phyloP scores from a whole-genome alignment of 2,797 vertebrate species.

The Enteromius treurensis region DNA sequence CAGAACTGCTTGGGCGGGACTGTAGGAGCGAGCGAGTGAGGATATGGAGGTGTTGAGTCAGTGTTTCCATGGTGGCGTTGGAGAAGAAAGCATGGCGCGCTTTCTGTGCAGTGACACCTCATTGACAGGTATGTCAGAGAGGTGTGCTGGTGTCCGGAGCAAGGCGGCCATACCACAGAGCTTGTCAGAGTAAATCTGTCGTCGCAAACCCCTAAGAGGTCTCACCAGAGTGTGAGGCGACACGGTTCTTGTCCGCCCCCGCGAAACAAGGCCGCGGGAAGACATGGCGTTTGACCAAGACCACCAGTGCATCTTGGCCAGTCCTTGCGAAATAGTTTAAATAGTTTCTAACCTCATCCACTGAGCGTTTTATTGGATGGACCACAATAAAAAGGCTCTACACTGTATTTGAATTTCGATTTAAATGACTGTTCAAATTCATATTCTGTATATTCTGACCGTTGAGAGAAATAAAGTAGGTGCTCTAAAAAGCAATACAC shows the following conservation, averaged over 20 bases:
- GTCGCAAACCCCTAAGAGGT: conserved; percentile 50
- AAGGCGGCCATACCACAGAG: conserved; percentile 43
- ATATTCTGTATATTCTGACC: neutral
- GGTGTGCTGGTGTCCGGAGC: conserved; percentile 48
- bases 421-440: conserved; percentile 11
- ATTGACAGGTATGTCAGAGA: conserved; percentile 60
- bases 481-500: neutral
- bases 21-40: conserved; percentile 43
- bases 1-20: conserved; percentile 55
- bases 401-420: conserved; percentile 11
- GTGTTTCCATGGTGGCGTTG: conserved; percentile 61
- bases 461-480: neutral
- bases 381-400: conserved; percentile 7
- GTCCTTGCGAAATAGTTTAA: conserved; percentile 60
- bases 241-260: conserved; percentile 58
- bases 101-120: conserved; percentile 57
- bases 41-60: conserved; percentile 61
- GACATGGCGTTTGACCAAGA: conserved; percentile 60
- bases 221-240: conserved; percentile 61
- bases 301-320: conserved; percentile 60
- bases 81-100: conserved; percentile 56
- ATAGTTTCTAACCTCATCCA: conserved; percentile 56
- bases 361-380: conserved; percentile 23
- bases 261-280: conserved; percentile 56
- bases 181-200: conserved; percentile 60